Conservation (phyloP, 2,113 vertebrate species). For the Cervus canadensis region DNA sequence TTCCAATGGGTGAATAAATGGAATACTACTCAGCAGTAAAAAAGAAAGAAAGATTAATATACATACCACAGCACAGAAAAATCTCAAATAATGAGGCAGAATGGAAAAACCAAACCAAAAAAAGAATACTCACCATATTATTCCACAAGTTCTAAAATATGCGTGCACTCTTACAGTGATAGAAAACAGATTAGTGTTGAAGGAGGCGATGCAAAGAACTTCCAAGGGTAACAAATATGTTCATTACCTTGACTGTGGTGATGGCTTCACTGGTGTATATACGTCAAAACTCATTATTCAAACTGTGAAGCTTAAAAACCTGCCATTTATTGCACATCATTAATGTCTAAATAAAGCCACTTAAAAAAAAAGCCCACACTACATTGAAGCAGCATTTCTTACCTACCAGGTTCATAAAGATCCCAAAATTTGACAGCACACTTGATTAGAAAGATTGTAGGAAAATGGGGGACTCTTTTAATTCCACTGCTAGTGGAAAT, state of each 20-base stretch:
- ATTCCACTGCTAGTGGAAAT: neutral
- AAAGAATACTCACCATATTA: neutral
- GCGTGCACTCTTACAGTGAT: neutral
- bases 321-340: neutral
- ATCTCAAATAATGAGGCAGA: neutral
- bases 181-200: neutral
- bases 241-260: neutral
- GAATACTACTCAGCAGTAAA: neutral
- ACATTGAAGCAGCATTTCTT: neutral
- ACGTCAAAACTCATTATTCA: neutral
- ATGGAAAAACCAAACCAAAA: neutral
- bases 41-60: neutral
- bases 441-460: neutral
- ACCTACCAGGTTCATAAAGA: neutral
- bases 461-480: neutral
- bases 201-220: neutral
- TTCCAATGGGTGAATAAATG: neutral
- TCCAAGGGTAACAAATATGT: neutral
- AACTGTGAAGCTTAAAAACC: neutral
- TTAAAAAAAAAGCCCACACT: neutral
- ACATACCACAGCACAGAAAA: neutral
- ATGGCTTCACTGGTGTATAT: neutral
- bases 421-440: neutral
- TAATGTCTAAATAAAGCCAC: neutral
- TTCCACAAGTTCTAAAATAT: neutral